Base-by-base conservation (phyloP, 2,797 vertebrate genomes). In the Lutjanus campechanus region DNA sequence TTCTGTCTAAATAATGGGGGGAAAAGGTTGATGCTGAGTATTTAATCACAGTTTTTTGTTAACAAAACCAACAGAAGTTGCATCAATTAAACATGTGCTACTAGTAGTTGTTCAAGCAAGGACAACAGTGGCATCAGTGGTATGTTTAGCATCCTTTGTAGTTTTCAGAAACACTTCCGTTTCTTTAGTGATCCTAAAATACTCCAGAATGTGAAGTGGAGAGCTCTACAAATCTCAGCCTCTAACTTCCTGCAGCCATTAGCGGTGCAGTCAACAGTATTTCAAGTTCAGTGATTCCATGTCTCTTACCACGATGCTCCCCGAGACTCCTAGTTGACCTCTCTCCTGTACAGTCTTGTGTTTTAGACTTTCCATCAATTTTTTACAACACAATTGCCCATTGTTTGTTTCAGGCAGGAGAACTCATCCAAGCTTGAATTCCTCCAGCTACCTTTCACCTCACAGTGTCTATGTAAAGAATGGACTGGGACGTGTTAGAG, bases 341-440 rank as follows among this genome's bases (percentile, higher is more conserved):
- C 70, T 77, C 51, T 73, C n/a, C 13, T 75, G 63, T 40, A 9
- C 1, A 54, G 5, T 51, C 36, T 46, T 68, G 50, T 63, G 58
- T 77, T 85, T 67, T 62, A 76, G 65, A 77, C 56, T 43, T 62
- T 53, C 51, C 74, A 86, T 86, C 15, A 47, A 77, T 83, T 22
- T 78, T 81, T 75, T 54, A 83, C 55, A 51, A 67, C 62, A 59
- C 55, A 67, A 56, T 67, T 20, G 40, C 25, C 62, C 51, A 77
- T 81, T 81, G 74, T 77, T 84, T 76, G 77, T 77, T 65, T 61
- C 77, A 58, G 61, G 29, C 73, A 69, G 81, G 29, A 68, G 41
- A 64, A 12, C 71, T 81, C 65, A 65, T 46, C 54, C 59, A 65
- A 61, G 71, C 68, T 22, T 81, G 77, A 76, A 64, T 62, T 69